phyloP scores from a whole-genome alignment of 2,797 vertebrate species.

The Anguilla megastoma region DNA sequence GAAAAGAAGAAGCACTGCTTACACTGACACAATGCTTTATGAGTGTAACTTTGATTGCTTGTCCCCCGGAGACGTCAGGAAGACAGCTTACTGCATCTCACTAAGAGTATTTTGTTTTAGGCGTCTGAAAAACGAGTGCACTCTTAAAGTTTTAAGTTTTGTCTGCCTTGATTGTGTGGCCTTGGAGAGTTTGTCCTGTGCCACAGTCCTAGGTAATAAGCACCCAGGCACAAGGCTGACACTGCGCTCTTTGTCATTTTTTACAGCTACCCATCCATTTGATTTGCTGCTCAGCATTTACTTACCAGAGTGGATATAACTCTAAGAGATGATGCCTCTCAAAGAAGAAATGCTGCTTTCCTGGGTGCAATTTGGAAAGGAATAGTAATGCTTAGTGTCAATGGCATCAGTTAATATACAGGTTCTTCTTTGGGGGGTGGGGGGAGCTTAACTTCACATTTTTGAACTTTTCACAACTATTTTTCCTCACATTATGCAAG shows the following conservation, averaged over 20 bases:
- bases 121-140: background rate
- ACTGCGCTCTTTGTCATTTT: conserved; percentile 51
- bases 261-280: conserved; percentile 47
- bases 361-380: background rate
- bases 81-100: conserved; percentile 29
- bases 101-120: background rate
- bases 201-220: conserved; percentile 50
- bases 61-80: background rate
- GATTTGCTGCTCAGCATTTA: conserved; percentile 42
- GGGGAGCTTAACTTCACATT: background rate
- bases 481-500: background rate
- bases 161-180: conserved; percentile 39
- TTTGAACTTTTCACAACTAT: background rate
- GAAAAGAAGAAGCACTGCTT: background rate
- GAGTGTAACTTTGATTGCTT: conserved; percentile 9
- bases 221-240: conserved; percentile 47
- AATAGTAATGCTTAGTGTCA: background rate
- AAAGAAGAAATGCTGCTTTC: background rate
- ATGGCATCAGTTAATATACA: background rate
- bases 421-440: background rate
- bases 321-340: background rate
- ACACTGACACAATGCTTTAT: background rate
- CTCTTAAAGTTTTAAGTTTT: background rate
- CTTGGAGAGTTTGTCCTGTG: conserved; percentile 34
- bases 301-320: conserved; percentile 50